Evolutionary conservation across 2,113 vertebrate species (phyloP).

Genomic region (Oenanthe melanoleuca): DNA sequence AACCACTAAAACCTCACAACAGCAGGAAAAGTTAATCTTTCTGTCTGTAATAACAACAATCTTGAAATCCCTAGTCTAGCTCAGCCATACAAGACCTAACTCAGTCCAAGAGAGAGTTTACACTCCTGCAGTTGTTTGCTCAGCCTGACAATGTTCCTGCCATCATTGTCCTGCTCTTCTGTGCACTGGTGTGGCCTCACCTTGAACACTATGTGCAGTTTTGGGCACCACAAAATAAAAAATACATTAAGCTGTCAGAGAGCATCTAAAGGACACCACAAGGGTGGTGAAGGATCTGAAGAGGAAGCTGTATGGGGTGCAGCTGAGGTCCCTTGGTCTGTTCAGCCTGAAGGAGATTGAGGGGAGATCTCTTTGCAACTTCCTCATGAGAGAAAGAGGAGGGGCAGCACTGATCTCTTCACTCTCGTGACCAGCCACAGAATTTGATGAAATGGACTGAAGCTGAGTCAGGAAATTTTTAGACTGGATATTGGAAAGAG

Average conservation of each 20-base stretch:
- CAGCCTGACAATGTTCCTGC: neutral
- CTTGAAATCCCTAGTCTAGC: neutral
- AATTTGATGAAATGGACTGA: neutral
- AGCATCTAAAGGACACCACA: neutral
- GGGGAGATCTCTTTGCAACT: neutral
- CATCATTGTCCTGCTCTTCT: neutral
- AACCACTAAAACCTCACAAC: neutral
- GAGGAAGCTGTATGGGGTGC: neutral
- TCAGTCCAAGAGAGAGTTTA: neutral
- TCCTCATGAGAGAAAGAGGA: neutral
- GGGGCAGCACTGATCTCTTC: neutral
- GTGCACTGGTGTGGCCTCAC: neutral
- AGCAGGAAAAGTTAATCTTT: neutral
- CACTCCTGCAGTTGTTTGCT: slow-evolving; percentile 4
- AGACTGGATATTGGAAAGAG: neutral
- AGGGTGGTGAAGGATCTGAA: neutral
- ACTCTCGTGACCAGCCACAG: neutral
- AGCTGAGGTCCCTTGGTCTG: neutral
- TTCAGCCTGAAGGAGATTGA: neutral
- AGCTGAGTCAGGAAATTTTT: neutral
- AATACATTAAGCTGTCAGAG: neutral
- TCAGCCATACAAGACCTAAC: neutral
- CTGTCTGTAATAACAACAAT: neutral
- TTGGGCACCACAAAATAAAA: neutral
- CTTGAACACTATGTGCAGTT: neutral